These are phyloP conservation scores for Siniperca knerii DNA, from an alignment of 2,113 vertebrate species.

Conservation along the genomic window DNA sequence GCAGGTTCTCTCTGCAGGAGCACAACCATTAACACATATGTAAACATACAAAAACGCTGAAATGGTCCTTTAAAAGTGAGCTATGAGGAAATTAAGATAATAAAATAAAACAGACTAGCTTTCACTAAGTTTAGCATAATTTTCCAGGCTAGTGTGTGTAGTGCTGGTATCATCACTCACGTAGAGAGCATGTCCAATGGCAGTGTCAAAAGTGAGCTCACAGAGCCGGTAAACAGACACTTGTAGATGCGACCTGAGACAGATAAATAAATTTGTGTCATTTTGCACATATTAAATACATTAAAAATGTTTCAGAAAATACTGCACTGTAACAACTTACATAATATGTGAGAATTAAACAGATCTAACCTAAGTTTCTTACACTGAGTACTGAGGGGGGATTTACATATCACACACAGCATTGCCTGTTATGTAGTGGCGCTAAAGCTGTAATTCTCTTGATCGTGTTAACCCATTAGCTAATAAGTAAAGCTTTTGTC, in stretches of 20 bases:
- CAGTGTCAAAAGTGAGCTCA: conserved; percentile 99
- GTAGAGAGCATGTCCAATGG: conserved; percentile 99
- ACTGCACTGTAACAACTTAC: neutral
- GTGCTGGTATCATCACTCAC: conserved; percentile 84
- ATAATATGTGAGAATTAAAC: neutral
- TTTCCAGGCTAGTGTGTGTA: neutral
- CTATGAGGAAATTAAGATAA: neutral
- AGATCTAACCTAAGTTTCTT: neutral
- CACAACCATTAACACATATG: conserved; percentile 38
- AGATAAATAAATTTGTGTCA: neutral
- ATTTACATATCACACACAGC: conserved; percentile 10
- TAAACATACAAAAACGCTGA: neutral
- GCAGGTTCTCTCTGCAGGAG: conserved; percentile 92
- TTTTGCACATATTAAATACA: neutral
- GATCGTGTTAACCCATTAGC: conserved; percentile 17
- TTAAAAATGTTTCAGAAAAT: neutral
- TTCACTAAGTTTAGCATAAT: neutral
- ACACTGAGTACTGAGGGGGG: neutral
- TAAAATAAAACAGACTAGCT: neutral
- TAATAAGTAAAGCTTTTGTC: conserved; percentile 16
- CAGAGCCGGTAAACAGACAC: conserved; percentile 99
- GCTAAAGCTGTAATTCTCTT: conserved; percentile 30
- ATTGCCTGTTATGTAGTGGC: conserved; percentile 16
- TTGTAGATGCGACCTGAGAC: conserved; percentile 97
- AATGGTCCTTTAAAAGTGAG: neutral